These are phyloP conservation scores for Lycophotia porphyrea DNA, from an alignment of 2,888 invertebrate genomes.

Conservation along the genomic window DNA sequence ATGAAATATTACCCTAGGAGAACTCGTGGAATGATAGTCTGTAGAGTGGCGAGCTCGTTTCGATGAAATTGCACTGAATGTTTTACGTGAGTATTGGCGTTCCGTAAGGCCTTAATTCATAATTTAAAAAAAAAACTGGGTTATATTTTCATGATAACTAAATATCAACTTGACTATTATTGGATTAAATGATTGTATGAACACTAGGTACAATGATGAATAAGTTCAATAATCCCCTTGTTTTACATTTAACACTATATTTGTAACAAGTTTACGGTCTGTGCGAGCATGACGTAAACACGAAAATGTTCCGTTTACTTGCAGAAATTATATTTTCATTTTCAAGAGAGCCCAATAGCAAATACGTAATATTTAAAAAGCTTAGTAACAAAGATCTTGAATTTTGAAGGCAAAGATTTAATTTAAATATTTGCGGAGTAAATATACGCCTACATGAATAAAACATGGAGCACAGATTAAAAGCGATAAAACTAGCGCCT, in stretches of 20 bases:
- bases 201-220: background rate
- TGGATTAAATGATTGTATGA: background rate
- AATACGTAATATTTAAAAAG: slow-evolving; percentile 16
- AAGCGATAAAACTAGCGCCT: slow-evolving; percentile 62
- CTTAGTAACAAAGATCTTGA: slow-evolving; percentile 28
- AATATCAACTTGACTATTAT: slow-evolving; percentile 2
- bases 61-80: slow-evolving; percentile 31
- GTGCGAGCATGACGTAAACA: background rate
- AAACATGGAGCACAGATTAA: slow-evolving; percentile 59
- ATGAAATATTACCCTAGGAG: slow-evolving; percentile 40
- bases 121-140: slow-evolving; percentile 9
- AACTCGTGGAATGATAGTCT: slow-evolving; percentile 27
- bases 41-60: slow-evolving; percentile 21
- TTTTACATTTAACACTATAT: slow-evolving; percentile 1
- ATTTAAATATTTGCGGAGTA: slow-evolving; percentile 49
- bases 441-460: slow-evolving; percentile 51
- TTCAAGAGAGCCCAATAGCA: background rate
- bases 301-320: slow-evolving; percentile 1
- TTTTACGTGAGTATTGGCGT: slow-evolving; percentile 17
- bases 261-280: background rate
- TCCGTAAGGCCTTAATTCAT: background rate
- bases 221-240: background rate
- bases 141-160: background rate
- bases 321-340: slow-evolving; percentile 11
- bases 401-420: slow-evolving; percentile 50